Base-by-base conservation (phyloP, 2,888 invertebrate genomes). In the Dryococelus australis region DNA sequence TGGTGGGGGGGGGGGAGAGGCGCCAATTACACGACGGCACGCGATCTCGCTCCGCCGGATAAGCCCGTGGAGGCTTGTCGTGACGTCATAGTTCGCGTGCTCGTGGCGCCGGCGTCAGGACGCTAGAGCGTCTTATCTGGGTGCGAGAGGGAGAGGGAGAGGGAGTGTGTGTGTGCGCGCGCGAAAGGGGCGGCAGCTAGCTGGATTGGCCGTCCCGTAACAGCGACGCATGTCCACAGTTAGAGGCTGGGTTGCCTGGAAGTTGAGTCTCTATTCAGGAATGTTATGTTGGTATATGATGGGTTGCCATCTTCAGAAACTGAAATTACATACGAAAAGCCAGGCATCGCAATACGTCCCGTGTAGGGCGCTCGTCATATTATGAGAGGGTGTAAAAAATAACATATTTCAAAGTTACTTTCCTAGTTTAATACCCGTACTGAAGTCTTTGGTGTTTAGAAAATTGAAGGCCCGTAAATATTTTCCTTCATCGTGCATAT, bases 51-150 rank as follows among this genome's bases (percentile, higher is more conserved):
- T 9, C 20, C 65, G 65, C 8, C 24, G 65, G 65, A 20, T 20
- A n/a, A n/a, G 65, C 4, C 35, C 35, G 35, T 35, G 35, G n/a
- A 24, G 65, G 65, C 65, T 65, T n/a, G 65, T 65, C 24, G n/a
- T 65, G 65, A 65, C 65, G 65, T 65, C 65, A 65, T n/a, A 9
- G 65, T 24, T 65, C 65, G 65, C 65, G 65, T 65, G 65, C 10
- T 20, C 65, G 65, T 20, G 47, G 47, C 65, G 65, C 65, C 65
- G 65, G 65, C 65, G 65, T n/a, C 65, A n/a, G 8, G 65, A 65
- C 65, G 65, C 65, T 65, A 65, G 65, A 65, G 65, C 65, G 65
- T 65, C 65, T 65, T 65, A 65, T 65, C 65, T 65, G 65, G n/a
- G 65, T 16, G 65, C 10, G 65, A 65, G 65, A 65, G 24, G 24